Evolutionary conservation across 1,140 invertebrate genomes (phyloP), one percentile per base, ranked within the genome.

Genomic region (Arion vulgaris): DNA sequence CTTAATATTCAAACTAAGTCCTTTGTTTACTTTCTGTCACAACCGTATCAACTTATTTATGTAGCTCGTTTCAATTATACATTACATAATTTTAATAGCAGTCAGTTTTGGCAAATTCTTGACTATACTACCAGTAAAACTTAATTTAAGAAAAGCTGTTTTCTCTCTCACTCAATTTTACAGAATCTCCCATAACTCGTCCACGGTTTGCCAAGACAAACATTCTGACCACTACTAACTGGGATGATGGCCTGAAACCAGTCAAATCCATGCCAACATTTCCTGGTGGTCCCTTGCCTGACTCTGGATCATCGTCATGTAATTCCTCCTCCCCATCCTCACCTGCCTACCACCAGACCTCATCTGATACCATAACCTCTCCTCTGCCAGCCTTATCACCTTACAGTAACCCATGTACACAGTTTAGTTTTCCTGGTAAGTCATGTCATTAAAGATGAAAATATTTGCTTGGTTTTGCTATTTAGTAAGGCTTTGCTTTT

Each of bases 261-360:
- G 86, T 84, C 71, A 83, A 66, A 19, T 88, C 87, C 45, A 85
- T 86, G 81, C 87, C 88, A 0, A 75, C 51, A 28, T 85, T 87
- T 68, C 85, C 82, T 32, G 87, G 85, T 19, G 90, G 91, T 68
- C 89, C 89, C 81, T 87, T 90, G 68, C 95, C 94, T 62, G 96
- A 97, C 92, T 98, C 96, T 80, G 97, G 96, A 93, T 98, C 97
- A 73, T 98, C 97, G 68, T 98, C 97, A 90, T 98, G 97, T 93
- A 98, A 98, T 92, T 98, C 97, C 91, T 98, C 97, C 83, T 97
- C 97, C 82, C 97, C 97, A 85, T 98, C 97, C 87, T 98, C 97
- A 93, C 97, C 97, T 80, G 97, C 97, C 84, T 94, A 83, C 57
- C 85, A 53, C 72, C 83, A 85, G 66, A 86, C 86, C 39, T 85